Evolutionary conservation across 2,113 vertebrate genomes (phyloP).

Genomic region (Salvator merianae): DNA sequence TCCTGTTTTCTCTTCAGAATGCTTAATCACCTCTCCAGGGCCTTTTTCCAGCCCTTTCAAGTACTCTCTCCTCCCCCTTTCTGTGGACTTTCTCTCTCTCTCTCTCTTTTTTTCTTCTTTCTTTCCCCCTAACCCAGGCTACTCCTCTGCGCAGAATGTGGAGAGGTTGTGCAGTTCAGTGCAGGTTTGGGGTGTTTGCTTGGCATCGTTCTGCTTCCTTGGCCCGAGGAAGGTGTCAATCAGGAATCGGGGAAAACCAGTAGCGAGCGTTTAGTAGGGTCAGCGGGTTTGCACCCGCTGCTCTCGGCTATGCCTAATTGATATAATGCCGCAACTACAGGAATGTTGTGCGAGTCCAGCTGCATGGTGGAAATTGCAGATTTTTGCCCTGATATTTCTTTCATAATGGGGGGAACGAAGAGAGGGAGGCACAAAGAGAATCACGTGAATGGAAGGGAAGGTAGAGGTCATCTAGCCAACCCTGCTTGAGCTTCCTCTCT

Average conservation of each 20-base stretch:
- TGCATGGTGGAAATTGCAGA: background rate
- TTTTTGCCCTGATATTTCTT: background rate
- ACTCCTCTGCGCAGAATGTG: background rate
- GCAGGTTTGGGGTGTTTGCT: background rate
- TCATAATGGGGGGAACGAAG: background rate
- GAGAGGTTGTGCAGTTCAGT: background rate
- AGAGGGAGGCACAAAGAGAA: background rate
- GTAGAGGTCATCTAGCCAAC: background rate
- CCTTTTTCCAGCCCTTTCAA: background rate
- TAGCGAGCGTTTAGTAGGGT: background rate
- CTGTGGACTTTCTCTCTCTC: background rate
- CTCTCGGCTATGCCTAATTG: background rate
- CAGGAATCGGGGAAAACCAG: background rate
- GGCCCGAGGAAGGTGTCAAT: background rate
- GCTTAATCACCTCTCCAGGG: slow-evolving; percentile 7
- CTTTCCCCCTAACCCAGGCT: background rate
- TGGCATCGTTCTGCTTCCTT: background rate
- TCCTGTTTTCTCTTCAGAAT: background rate
- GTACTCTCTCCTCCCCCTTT: no score
- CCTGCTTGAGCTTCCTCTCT: no score
- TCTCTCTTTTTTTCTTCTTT: no score
- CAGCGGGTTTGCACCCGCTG: background rate
- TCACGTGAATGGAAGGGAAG: background rate
- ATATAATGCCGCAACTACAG: background rate
- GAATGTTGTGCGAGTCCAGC: background rate